Evolutionary conservation across 2,113 vertebrate species (phyloP), one percentile per base, ranked within the genome.

Genomic region (Catharus minimus): DNA sequence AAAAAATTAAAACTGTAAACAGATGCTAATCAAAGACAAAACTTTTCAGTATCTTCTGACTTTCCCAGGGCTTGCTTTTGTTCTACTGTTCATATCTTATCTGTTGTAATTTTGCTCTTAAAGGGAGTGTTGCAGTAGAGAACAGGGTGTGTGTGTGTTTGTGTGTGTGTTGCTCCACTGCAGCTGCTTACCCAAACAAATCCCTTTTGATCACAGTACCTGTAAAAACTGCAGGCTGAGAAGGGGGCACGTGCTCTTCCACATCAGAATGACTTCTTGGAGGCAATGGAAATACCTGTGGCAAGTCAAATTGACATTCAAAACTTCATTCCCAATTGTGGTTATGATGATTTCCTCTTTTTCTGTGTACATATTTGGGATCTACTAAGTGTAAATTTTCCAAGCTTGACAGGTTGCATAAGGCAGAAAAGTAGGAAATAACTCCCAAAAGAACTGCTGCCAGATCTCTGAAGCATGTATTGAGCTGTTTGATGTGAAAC

Each of bases 281-380:
- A 85, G 78, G 81, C 62, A 83, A 21, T 88, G 81, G 76, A 91
- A 55, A 89, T 96, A 88, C 64, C 68, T 76, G 44, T 88, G 83
- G 91, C 90, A 95, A 95, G 89, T 87, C 13, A 13, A 88, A 94
- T 93, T 95, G 90, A 58, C 69, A 73, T 96, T 92, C 73, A 95
- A 76, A 93, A 33, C 87, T 84, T 68, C 73, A 67, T 60, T 90
- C 93, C 11, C 90, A 94, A 82, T 96, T 41, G 44, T 69, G 69
- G 79, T 88, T 78, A 44, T 86, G 65, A 85, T 46, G 61, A 88
- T 93, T 94, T 93, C 49, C 10, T 66, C 53, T 36, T 52, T 60
- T 32, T 92, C 57, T 71, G 58, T 65, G 86, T 92, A 90, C 65
- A 66, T 84, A 82, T 73, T 92, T 82, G 90, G 73, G 72, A 21